Evolutionary conservation across 2,113 vertebrate species (phyloP).

Genomic region (Nothoprocta perdicaria): DNA sequence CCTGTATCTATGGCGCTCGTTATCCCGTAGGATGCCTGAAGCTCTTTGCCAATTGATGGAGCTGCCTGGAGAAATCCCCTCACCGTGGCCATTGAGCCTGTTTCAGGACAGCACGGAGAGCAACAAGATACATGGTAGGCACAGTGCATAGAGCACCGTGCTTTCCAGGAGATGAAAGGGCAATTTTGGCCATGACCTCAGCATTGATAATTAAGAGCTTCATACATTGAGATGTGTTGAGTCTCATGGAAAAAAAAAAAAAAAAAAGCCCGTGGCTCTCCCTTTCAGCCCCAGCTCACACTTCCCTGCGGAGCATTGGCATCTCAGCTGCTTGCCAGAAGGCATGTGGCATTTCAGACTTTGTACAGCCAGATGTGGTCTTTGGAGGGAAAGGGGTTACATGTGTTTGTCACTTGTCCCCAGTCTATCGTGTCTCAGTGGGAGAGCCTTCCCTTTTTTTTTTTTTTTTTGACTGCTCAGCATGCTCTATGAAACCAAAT

Average conservation of each 20-base stretch:
- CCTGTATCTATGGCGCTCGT: neutral
- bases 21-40: neutral
- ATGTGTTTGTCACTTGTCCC: neutral
- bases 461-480: neutral
- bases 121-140: neutral
- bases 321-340: neutral
- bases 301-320: neutral
- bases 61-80: neutral
- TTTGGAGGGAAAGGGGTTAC: neutral
- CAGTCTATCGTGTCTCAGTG: neutral
- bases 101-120: neutral
- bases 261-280: neutral
- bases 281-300: neutral
- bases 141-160: rapidly evolving
- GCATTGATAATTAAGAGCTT: neutral
- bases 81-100: neutral
- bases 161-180: neutral
- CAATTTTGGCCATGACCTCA: neutral
- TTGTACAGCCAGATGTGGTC: neutral
- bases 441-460: neutral
- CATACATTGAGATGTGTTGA: rapidly evolving
- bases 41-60: neutral
- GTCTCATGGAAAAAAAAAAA: neutral
- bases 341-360: neutral
- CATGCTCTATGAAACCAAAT: neutral